Evolutionary conservation across 2,113 vertebrate genomes (phyloP).

Genomic region (Entomyzon cyanotis): DNA sequence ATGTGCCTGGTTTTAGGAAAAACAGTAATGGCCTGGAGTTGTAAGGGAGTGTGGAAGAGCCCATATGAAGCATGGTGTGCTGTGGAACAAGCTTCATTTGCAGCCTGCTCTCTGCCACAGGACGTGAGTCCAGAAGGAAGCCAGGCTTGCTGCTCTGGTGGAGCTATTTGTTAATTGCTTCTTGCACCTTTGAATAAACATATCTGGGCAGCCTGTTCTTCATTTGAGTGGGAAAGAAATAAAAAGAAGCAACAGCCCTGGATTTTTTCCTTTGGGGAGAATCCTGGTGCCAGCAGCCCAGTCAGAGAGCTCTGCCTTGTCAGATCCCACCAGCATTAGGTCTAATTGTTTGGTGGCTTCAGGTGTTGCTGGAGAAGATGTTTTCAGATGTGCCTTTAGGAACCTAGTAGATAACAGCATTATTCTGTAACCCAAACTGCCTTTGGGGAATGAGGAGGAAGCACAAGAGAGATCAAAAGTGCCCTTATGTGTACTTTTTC

Average conservation of each 20-base stretch:
- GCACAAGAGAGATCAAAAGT: not conserved
- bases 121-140: not conserved
- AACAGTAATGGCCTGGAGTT: not conserved
- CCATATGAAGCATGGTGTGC: not conserved
- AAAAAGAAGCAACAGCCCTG: rapidly evolving
- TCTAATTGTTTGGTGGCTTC: not conserved
- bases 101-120: not conserved
- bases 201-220: not conserved
- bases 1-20: not conserved
- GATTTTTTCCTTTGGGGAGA: not conserved
- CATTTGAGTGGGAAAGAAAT: not conserved
- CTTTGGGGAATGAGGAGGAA: not conserved
- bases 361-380: not conserved
- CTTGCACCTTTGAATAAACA: not conserved
- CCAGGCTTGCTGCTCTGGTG: not conserved
- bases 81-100: not conserved
- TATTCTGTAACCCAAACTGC: not conserved
- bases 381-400: not conserved
- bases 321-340: not conserved
- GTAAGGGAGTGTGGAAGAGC: not conserved
- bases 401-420: not conserved
- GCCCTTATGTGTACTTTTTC: not conserved
- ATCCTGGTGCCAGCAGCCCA: not conserved
- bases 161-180: not conserved
- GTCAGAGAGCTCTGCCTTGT: not conserved